Conservation (phyloP, 2,888 invertebrate species). For the Rhogogaster chlorosoma region DNA sequence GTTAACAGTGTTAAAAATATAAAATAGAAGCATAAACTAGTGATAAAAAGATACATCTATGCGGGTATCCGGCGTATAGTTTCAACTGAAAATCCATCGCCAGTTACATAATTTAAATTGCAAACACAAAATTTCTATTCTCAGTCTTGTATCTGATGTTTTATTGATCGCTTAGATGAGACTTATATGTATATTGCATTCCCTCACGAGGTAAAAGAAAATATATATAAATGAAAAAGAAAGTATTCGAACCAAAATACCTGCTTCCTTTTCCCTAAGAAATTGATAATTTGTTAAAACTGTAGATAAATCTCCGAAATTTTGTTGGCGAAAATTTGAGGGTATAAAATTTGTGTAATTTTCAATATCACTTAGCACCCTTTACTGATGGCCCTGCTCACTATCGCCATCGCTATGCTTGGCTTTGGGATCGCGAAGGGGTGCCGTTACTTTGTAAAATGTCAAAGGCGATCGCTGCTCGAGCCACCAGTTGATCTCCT, state of each 20-base stretch:
- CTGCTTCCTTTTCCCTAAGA: neutral
- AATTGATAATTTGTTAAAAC: neutral
- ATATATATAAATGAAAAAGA: neutral
- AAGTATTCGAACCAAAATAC: neutral
- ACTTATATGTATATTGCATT: neutral
- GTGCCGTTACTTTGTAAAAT: constrained; percentile 79
- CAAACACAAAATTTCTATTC: neutral
- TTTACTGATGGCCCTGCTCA: constrained; percentile 85
- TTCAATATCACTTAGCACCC: constrained; percentile 81
- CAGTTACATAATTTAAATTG: constrained; percentile 6
- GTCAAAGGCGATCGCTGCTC: constrained; percentile 79
- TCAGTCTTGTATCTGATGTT: neutral
- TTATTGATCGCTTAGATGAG: neutral
- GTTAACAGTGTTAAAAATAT: neutral
- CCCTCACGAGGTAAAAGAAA: neutral
- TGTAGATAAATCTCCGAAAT: neutral
- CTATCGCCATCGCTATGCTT: constrained; percentile 83
- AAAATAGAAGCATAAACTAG: neutral
- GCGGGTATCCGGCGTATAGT: neutral
- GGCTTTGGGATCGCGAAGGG: constrained; percentile 85
- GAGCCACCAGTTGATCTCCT: constrained; percentile 80
- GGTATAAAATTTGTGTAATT: neutral
- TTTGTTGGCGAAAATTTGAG: neutral
- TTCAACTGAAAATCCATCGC: constrained; percentile 14
- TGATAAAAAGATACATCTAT: neutral